phyloP scores from a whole-genome alignment of 37 sponge, comb jelly and placozoan genomes.

The Agelas oroides region DNA sequence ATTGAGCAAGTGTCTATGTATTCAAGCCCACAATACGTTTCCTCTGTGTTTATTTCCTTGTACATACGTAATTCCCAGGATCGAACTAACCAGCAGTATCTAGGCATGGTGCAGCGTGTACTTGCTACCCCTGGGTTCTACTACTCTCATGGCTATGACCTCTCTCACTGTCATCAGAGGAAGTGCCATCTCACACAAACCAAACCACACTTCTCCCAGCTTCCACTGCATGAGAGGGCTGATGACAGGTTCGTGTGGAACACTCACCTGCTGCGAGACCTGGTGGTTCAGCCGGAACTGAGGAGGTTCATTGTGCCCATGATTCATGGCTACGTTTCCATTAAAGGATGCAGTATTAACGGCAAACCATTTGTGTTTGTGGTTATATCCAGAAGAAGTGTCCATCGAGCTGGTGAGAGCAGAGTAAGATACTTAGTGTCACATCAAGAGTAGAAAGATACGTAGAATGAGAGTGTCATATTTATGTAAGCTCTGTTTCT shows the following conservation, averaged over 20 bases:
- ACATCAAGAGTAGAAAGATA: background rate
- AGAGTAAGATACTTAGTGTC: too few species aligned
- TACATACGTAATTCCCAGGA: too few species aligned
- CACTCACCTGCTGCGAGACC: slow-evolving; percentile 66
- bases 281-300: slow-evolving; percentile 72
- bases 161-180: slow-evolving; percentile 84
- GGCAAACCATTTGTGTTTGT: slow-evolving; percentile 68
- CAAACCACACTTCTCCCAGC: slow-evolving; percentile 54
- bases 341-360: slow-evolving; percentile 72
- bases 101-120: slow-evolving; percentile 76
- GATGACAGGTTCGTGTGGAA: slow-evolving; percentile 97
- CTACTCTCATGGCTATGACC: slow-evolving; percentile 85
- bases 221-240: slow-evolving; percentile 81
- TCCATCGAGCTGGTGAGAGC: slow-evolving; percentile 70
- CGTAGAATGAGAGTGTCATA: background rate
- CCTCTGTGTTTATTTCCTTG: too few species aligned
- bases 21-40: too few species aligned
- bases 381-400: slow-evolving; percentile 86
- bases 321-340: slow-evolving; percentile 85
- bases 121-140: slow-evolving; percentile 89
- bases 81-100: slow-evolving; percentile 60
- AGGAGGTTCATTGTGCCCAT: slow-evolving; percentile 71
- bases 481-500: background rate
- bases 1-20: too few species aligned
- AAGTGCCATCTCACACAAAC: slow-evolving; percentile 26